Base-by-base conservation (phyloP, 2,113 vertebrate genomes). In the Puntigrus tetrazona region DNA sequence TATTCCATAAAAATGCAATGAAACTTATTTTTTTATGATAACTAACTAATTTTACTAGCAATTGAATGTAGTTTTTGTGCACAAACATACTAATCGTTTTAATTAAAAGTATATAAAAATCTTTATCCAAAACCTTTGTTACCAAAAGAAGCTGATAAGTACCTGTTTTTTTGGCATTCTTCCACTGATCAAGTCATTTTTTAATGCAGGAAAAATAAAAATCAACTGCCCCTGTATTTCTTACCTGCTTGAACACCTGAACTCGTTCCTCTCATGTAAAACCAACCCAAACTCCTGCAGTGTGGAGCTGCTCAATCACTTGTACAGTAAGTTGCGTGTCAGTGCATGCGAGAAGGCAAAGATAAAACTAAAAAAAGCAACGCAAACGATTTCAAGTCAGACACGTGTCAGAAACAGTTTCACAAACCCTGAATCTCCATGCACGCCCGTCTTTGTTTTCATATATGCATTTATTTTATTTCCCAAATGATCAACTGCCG, bases 401-500 rank as follows among this genome's bases (percentile, higher is more conserved):
- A 67, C 18, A 31, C n/a, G n/a, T 29, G 7, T 16, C 8, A 67
- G 14, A 34, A 34, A 67, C n/a, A n/a, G n/a, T n/a, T n/a, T n/a
- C n/a, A n/a, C n/a, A 38, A 36, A 38, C 9, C 3, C 65, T 38
- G 34, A 20, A 69, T 38, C 65, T 69, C 31, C 18, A 69, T 3
- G 5, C 29, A 34, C 7, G 18, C 22, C 18, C 9, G 36, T 55
- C 18, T 22, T 13, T 34, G 50, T 61, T 61, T 63, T 43, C 11
- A 7, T 13, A 29, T 27, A 10, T 61, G 36, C n/a, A 41, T 78
- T 78, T 78, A 79, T 79, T 79, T 43, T n/a, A n/a, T n/a, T n/a
- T 16, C 43, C 27, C 22, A 41, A 25, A 59, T n/a, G 22, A 77
- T n/a, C 34, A 77, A 16, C 7, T 20, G 77, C 5, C 43, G 38